Conservation (phyloP, 30 jellyfish, hydroid and myxozoan species). For the Mastigias papua region DNA sequence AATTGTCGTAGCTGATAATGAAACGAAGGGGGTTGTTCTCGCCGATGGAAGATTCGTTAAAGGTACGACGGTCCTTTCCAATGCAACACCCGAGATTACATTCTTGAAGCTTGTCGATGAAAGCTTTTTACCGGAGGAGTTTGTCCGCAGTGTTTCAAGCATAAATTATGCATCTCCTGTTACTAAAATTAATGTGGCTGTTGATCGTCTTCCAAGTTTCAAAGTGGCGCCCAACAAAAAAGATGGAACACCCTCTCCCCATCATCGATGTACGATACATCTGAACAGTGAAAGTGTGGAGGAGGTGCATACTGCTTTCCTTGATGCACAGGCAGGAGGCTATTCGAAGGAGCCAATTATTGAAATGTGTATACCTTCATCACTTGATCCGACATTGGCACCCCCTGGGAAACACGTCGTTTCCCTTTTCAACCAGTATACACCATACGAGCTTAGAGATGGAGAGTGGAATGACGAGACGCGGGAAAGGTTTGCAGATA, state of each 20-base stretch:
- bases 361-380: constrained; percentile 71
- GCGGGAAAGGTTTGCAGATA: constrained; percentile 60
- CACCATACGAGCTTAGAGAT: constrained; percentile 49
- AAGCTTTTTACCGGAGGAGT: constrained; percentile 46
- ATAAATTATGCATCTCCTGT: constrained; percentile 55
- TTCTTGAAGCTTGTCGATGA: constrained; percentile 31
- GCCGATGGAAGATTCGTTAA: constrained; percentile 47
- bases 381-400: constrained; percentile 62
- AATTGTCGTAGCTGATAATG: constrained; percentile 10
- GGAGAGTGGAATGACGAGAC: constrained; percentile 69
- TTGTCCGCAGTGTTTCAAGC: constrained; percentile 4
- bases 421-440: constrained; percentile 58
- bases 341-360: constrained; percentile 53
- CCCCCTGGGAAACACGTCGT: constrained; percentile 51
- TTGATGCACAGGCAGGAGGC: constrained; percentile 60
- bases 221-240: constrained; percentile 33
- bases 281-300: constrained; percentile 53
- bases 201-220: constrained; percentile 47
- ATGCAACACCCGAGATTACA: constrained; percentile 73
- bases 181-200: constrained; percentile 61
- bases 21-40: constrained; percentile 52
- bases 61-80: constrained; percentile 34
- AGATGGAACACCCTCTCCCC: constrained; percentile 64
- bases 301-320: constrained; percentile 56
- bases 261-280: constrained; percentile 67